Evolutionary conservation across 2,888 invertebrate species (phyloP), one percentile per base, ranked within the genome.

Genomic region (Vesta saturnalis): DNA sequence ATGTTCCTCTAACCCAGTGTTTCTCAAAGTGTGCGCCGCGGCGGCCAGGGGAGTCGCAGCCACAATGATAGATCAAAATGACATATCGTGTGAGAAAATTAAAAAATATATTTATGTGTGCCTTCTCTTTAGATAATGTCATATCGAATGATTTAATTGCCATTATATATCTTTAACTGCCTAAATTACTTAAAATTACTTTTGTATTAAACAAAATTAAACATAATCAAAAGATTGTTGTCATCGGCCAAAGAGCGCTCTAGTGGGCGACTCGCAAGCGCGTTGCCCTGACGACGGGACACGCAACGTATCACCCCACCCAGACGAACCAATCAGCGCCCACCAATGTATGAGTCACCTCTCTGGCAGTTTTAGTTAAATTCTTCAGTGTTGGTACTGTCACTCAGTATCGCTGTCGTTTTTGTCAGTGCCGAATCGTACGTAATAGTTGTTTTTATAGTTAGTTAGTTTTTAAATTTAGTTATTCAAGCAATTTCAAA

Each of bases 31-130:
- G 14, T 43, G 43, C 43, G 14, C 43, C 43, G 43, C 43, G 43
- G 14, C 43, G 43, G 43, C 43, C 43, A 8, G 43, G 43, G 43
- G 43, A 3, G 43, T n/a, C 43, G 14, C 43, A 43, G 43, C 43
- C 14, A 43, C 43, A 43, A 43, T 43, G 43, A 43, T 43, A 43
- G 43, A 8, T 43, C 43, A n/a, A 43, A 43, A 43, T 43, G 14
- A 43, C 43, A 43, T 43, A 14, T 43, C 43, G 43, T 43, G 43
- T 43, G 43, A 43, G 10, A 43, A 43, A 43, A 43, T 43, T 43
- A 43, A 43, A 43, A 43, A 30, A 43, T 3, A 43, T 43, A 43
- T 43, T 43, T 43, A 43, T 43, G 43, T 43, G 2, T n/a, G 43
- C 10, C 43, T 43, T 43, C 8, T 43, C 14, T 30, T 30, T 30